Evolutionary conservation across 1,140 invertebrate species (phyloP).

Genomic region (Tribolium castaneum): DNA sequence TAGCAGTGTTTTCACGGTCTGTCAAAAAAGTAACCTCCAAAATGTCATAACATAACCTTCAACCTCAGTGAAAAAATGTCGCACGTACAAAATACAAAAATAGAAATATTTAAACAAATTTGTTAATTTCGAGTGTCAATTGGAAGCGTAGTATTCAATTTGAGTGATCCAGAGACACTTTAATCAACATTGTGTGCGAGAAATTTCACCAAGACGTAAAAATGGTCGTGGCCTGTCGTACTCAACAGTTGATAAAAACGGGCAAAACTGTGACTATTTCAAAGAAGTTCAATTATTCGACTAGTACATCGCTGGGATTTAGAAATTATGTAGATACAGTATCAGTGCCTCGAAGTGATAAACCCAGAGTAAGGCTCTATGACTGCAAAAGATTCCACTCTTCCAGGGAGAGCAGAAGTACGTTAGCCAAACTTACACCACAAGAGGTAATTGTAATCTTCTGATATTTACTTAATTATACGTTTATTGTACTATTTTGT

Average conservation of each 20-base stretch:
- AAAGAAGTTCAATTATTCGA: conserved; percentile 44
- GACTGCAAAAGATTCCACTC: conserved; percentile 51
- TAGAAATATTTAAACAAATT: conserved; percentile 3
- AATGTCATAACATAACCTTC: conserved; percentile 16
- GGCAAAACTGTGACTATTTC: conserved; percentile 48
- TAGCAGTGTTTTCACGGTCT: background rate
- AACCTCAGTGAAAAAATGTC: conserved; percentile 1
- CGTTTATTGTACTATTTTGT: background rate
- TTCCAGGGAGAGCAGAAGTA: conserved; percentile 51
- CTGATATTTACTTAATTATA: background rate
- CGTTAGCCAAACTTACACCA: conserved; percentile 57
- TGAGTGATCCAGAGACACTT: no score
- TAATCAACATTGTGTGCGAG: no score
- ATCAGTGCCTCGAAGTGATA: background rate
- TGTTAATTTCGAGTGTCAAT: conserved; percentile 10
- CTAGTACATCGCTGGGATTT: background rate
- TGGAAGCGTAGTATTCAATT: background rate
- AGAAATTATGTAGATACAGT: conserved; percentile 35
- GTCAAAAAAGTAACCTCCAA: background rate
- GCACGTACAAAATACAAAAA: conserved; percentile 8
- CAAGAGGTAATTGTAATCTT: conserved; percentile 58
- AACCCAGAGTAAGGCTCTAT: conserved; percentile 35
- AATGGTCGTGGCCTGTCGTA: conserved; percentile 50
- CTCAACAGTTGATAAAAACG: conserved; percentile 46
- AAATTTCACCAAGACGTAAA: background rate